Conservation (phyloP, 2,797 vertebrate genomes). For the Huso huso region DNA sequence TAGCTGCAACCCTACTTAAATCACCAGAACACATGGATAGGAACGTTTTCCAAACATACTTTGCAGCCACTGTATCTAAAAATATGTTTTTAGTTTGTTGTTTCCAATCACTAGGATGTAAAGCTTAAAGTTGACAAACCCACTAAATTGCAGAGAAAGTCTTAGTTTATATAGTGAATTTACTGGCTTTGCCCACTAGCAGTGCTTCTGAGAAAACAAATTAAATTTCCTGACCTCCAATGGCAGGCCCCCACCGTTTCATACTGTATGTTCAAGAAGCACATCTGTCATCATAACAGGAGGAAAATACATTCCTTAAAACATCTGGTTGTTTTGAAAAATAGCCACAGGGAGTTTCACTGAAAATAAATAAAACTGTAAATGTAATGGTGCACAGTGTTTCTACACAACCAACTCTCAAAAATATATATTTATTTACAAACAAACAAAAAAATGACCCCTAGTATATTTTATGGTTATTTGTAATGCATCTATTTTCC, state of each 20-base stretch:
- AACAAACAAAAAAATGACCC: no score
- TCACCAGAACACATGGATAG: background rate
- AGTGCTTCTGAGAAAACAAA: conserved; percentile 45
- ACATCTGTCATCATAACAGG: conserved; percentile 63
- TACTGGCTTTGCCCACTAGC: conserved; percentile 43
- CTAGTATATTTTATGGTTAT: no score
- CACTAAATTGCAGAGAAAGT: conserved; percentile 28
- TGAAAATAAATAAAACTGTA: conserved; percentile 56
- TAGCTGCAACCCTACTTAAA: no score
- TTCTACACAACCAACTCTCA: conserved; percentile 21
- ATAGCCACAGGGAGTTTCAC: conserved; percentile 53
- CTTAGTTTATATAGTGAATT: conserved; percentile 34
- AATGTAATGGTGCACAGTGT: conserved; percentile 19
- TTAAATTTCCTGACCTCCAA: conserved; percentile 60
- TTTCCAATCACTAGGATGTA: conserved; percentile 21
- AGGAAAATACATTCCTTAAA: conserved; percentile 57
- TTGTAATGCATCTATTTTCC: no score
- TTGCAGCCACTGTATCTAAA: background rate
- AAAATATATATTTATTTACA: background rate
- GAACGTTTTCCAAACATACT: background rate
- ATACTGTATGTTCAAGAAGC: conserved; percentile 62
- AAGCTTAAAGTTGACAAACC: conserved; percentile 31
- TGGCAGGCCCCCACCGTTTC: conserved; percentile 53
- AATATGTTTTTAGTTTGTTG: conserved; percentile 18
- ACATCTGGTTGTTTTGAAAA: conserved; percentile 65